phyloP scores from a whole-genome alignment of 2,113 vertebrate genomes.

The Varanus komodoensis region DNA sequence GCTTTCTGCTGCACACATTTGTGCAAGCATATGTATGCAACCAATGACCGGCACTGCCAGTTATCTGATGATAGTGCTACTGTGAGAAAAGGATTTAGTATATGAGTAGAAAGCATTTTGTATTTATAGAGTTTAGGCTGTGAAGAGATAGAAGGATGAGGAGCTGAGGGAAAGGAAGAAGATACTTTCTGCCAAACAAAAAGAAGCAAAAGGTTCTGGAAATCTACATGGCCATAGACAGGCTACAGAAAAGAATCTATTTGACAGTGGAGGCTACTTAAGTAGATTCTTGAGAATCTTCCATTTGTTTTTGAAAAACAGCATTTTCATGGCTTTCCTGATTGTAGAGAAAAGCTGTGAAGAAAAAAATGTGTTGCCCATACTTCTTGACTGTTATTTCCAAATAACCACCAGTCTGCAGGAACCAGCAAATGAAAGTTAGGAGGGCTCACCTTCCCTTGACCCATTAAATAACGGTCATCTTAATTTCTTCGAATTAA shows the following conservation, averaged over 20 bases:
- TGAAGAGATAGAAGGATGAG: slow-evolving; percentile 56
- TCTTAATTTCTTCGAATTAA: neutral
- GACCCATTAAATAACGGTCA: neutral
- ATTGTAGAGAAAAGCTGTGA: neutral
- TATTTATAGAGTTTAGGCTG: slow-evolving; percentile 66
- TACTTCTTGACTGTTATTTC: neutral
- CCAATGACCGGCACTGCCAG: neutral
- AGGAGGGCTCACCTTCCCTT: neutral
- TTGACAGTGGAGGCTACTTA: neutral
- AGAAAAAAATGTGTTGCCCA: neutral
- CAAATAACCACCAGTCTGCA: neutral
- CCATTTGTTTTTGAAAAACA: neutral
- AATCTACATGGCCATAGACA: neutral
- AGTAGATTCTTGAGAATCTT: neutral
- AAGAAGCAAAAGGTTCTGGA: slow-evolving; percentile 5
- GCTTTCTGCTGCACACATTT: neutral
- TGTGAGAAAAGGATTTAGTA: slow-evolving; percentile 55
- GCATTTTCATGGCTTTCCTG: neutral
- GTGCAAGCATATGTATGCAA: neutral
- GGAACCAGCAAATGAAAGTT: neutral
- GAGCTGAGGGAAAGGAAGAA: slow-evolving; percentile 56
- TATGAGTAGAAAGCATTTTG: slow-evolving; percentile 55
- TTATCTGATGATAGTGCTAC: slow-evolving; percentile 52
- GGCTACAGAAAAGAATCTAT: neutral
- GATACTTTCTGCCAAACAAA: slow-evolving; percentile 50